Conservation (phyloP, 2,113 vertebrate species). For the Poicephalus meyeri region DNA sequence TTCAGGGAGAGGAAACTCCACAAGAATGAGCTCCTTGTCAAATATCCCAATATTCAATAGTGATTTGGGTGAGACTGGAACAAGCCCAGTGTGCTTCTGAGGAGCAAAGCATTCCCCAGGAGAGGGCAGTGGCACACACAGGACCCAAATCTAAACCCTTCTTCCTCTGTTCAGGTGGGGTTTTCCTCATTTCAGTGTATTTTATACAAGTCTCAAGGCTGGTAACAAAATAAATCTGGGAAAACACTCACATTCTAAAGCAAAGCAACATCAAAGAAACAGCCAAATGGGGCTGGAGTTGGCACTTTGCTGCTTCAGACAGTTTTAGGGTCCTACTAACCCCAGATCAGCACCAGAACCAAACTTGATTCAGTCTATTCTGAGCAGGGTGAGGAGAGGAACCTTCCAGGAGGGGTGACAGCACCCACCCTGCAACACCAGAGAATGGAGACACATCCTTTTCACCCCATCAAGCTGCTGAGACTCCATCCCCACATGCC, state of each 20-base stretch:
- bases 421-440: accelerated
- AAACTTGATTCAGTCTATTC: accelerated
- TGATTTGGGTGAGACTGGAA: accelerated
- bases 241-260: not conserved
- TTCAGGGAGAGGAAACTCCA: not conserved
- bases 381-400: not conserved
- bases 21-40: not conserved
- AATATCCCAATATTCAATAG: accelerated
- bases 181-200: not conserved
- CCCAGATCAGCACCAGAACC: not conserved
- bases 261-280: not conserved
- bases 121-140: not conserved
- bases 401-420: not conserved
- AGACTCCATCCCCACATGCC: not conserved
- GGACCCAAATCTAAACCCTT: not conserved
- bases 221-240: not conserved
- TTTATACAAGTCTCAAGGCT: not conserved
- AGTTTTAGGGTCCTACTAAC: not conserved
- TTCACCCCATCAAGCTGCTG: accelerated
- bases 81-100: not conserved
- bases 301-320: not conserved
- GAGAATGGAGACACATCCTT: accelerated
- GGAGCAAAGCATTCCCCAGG: not conserved
- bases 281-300: not conserved
- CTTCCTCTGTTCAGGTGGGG: not conserved